phyloP scores from a whole-genome alignment of 64 coral and sea anemone species.

The Montipora efflorescens region DNA sequence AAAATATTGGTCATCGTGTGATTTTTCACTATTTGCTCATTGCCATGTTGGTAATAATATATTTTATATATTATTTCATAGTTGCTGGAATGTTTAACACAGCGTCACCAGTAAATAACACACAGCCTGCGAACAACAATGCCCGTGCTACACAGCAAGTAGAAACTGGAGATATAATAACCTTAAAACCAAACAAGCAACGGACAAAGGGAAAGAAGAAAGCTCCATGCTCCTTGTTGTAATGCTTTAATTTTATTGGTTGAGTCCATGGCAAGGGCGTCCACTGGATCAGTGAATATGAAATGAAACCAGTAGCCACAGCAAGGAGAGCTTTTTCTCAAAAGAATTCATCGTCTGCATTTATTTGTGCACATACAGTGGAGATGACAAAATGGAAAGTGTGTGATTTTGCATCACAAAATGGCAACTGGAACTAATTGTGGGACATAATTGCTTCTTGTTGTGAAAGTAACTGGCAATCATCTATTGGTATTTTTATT shows the following conservation, averaged over 20 bases:
- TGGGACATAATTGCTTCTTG: background rate
- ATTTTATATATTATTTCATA: background rate
- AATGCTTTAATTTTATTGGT: background rate
- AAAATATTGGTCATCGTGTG: no score
- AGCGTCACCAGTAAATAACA: slow-evolving; percentile 53
- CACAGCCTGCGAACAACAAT: slow-evolving; percentile 75
- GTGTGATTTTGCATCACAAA: background rate
- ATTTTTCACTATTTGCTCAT: no score
- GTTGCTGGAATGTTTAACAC: slow-evolving; percentile 89
- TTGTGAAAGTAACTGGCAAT: background rate
- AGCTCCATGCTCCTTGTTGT: slow-evolving; percentile 32
- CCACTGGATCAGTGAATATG: background rate
- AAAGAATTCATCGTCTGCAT: background rate
- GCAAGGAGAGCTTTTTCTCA: background rate
- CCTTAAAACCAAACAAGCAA: slow-evolving; percentile 97
- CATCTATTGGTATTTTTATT: background rate
- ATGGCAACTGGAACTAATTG: background rate
- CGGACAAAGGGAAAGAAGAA: slow-evolving; percentile 96
- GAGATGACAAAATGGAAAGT: background rate
- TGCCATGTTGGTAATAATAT: background rate
- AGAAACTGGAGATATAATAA: slow-evolving; percentile 94
- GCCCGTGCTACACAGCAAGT: slow-evolving; percentile 29
- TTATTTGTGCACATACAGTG: background rate
- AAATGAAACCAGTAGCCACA: background rate
- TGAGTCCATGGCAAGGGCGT: background rate